Conservation (phyloP, 2,113 vertebrate species). For the Actenoides lindsayi region DNA sequence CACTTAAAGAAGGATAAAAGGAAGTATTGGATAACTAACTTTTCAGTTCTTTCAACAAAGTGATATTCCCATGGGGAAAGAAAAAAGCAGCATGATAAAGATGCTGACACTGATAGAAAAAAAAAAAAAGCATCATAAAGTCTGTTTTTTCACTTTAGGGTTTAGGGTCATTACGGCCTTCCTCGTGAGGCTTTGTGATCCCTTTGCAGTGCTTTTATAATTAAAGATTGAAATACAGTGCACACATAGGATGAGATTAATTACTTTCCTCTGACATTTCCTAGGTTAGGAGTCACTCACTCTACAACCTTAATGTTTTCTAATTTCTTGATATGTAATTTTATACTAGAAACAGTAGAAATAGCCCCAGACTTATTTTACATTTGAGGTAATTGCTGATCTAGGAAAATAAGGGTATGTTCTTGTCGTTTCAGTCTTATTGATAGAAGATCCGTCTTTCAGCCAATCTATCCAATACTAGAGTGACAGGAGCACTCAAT, state of each 20-base stretch:
- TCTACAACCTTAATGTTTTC: background rate
- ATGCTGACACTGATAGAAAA: background rate
- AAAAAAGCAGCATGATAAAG: background rate
- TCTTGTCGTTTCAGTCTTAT: conserved; percentile 20
- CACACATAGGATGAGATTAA: background rate
- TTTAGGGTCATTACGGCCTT: background rate
- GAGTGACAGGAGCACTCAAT: conserved; percentile 8
- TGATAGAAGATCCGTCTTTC: conserved; percentile 9
- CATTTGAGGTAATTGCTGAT: background rate
- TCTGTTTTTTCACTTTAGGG: background rate
- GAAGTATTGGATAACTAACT: background rate
- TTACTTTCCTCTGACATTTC: background rate
- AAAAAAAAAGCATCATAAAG: background rate
- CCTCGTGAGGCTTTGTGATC: background rate
- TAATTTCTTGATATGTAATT: background rate
- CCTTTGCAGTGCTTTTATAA: background rate
- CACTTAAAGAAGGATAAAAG: background rate
- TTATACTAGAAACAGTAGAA: background rate
- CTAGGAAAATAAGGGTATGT: background rate
- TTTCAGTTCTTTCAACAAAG: background rate
- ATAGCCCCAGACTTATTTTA: background rate
- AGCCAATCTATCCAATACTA: background rate
- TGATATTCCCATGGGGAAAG: background rate
- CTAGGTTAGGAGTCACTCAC: background rate
- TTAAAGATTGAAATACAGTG: background rate